Percentiles rank a stretch among this genome's conserved stretches.
These are phyloP conservation scores for Myotis planiceps DNA, from an alignment of 2,797 vertebrate species.

Conservation along the genomic window DNA sequence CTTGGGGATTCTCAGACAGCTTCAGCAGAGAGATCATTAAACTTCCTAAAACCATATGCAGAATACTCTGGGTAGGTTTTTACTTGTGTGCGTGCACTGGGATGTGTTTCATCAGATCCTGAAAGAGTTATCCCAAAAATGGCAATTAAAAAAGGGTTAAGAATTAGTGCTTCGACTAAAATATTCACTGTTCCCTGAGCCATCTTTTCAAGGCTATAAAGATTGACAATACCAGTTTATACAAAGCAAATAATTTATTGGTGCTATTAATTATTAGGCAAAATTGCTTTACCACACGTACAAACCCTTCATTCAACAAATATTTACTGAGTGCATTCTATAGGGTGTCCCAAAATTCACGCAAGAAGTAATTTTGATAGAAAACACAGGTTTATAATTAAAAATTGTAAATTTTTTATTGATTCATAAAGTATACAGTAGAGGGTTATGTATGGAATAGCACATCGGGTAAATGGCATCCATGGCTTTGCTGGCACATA, in stretches of 20 bases:
- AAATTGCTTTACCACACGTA: conserved; percentile 14
- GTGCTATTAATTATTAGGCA: conserved; percentile 11
- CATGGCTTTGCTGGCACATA: too few relatives aligned
- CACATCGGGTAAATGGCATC: too few relatives aligned
- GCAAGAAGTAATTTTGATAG: too few relatives aligned
- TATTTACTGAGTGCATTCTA: conserved; percentile 30
- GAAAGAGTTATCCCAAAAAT: conserved; percentile 47
- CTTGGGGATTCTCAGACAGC: neutral
- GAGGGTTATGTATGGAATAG: too few relatives aligned
- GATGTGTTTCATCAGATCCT: conserved; percentile 36
- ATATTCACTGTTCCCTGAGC: conserved; percentile 18
- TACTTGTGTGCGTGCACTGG: neutral
- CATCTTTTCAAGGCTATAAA: conserved; percentile 55
- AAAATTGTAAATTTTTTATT: too few relatives aligned
- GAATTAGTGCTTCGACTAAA: conserved; percentile 56
- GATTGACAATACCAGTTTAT: conserved; percentile 51
- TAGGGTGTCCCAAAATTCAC: neutral
- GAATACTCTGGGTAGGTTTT: neutral
- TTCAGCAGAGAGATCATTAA: conserved; percentile 2
- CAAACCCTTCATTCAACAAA: conserved; percentile 52
- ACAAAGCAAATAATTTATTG: conserved; percentile 48
- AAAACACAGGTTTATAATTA: too few relatives aligned
- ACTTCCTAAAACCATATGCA: neutral
- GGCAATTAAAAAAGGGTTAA: conserved; percentile 31
- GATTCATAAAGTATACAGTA: too few relatives aligned